These are phyloP conservation scores for Hypselothyrea guttata DNA, from an alignment of 2,888 invertebrate genomes.

Conservation along the genomic window DNA sequence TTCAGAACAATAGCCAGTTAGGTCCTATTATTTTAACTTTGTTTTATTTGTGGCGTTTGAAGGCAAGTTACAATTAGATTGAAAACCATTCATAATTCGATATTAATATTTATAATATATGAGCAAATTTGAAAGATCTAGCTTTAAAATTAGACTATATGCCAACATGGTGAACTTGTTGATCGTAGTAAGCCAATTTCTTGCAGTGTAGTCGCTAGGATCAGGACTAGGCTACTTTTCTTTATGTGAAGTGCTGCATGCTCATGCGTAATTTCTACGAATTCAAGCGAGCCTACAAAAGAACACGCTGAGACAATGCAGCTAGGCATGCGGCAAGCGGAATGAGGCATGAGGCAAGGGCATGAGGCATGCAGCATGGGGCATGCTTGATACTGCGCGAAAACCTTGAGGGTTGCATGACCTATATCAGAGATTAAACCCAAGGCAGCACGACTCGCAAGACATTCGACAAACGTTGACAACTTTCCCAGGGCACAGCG, in stretches of 20 bases:
- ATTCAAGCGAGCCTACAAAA: slow-evolving; percentile 50
- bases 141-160: no score
- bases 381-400: slow-evolving; percentile 38
- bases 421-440: slow-evolving; percentile 71
- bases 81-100: no score
- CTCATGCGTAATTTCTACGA: slow-evolving; percentile 69
- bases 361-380: slow-evolving; percentile 23
- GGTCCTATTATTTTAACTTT: no score
- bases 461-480: slow-evolving; percentile 30
- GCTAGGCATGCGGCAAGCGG: slow-evolving; percentile 2
- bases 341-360: slow-evolving; percentile 23
- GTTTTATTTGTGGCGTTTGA: no score
- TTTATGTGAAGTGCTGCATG: slow-evolving; percentile 28
- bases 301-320: slow-evolving; percentile 24
- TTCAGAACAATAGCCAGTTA: no score
- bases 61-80: no score
- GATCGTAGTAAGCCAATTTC: no score
- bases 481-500: slow-evolving; percentile 72
- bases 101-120: no score
- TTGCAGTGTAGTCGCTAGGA: slow-evolving; percentile 4
- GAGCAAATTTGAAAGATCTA: no score
- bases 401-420: slow-evolving; percentile 76
- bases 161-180: no score
- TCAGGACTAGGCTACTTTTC: slow-evolving; percentile 54
- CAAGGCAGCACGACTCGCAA: slow-evolving; percentile 24